A percentile compares a stretch with the other conserved stretches of the same genome.
These are phyloP conservation scores for Cryptus armator DNA, from an alignment of 2,888 invertebrate species.

Conservation along the genomic window DNA sequence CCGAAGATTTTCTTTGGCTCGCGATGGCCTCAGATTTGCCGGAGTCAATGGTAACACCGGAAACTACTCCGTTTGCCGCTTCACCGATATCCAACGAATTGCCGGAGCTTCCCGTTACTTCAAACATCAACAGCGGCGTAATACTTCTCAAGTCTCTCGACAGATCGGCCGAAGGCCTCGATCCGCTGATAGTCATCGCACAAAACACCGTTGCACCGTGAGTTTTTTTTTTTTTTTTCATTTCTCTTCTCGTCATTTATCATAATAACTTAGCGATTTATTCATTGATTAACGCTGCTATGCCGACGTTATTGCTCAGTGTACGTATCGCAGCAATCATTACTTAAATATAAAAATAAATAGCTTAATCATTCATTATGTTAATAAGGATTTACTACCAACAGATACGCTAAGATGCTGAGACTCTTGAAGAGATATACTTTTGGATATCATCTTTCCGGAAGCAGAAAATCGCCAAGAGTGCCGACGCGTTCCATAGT, in stretches of 20 bases:
- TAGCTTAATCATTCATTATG: background rate
- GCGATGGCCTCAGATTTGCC: constrained; percentile 92
- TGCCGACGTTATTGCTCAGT: background rate
- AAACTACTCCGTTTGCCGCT: background rate
- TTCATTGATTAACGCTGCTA: constrained; percentile 20
- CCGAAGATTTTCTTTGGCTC: constrained; percentile 90
- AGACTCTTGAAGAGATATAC: constrained; percentile 94
- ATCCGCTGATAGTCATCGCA: constrained; percentile 88
- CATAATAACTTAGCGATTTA: too few species aligned
- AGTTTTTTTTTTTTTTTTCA: constrained; percentile 72
- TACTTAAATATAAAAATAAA: background rate
- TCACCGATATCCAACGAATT: constrained; percentile 29
- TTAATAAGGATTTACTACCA: constrained; percentile 64
- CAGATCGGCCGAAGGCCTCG: constrained; percentile 71
- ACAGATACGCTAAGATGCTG: constrained; percentile 92
- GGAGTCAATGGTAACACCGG: constrained; percentile 85
- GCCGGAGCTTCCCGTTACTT: background rate
- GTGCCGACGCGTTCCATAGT: constrained; percentile 90
- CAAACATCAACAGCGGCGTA: constrained; percentile 79
- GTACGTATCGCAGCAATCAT: background rate
- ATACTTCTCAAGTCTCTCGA: constrained; percentile 79
- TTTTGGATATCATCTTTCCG: constrained; percentile 90
- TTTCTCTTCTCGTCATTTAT: constrained; percentile 3
- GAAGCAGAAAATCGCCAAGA: constrained; percentile 84
- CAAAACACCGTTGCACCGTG: constrained; percentile 93